phyloP scores from a whole-genome alignment of 2,888 invertebrate genomes.

The Synergus gifuensis region DNA sequence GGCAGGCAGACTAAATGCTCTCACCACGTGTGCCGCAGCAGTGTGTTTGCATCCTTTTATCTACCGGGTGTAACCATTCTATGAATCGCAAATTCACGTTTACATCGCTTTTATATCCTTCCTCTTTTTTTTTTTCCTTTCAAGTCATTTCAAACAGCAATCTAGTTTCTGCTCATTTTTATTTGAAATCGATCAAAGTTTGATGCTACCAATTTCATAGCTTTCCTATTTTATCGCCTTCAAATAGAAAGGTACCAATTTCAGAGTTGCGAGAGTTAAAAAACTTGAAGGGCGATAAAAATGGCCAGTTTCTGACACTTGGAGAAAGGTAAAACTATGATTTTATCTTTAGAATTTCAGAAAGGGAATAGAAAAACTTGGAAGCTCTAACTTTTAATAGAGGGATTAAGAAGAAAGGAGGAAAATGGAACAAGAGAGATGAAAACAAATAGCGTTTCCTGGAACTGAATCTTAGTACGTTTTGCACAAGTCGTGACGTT shows the following conservation, averaged over 20 bases:
- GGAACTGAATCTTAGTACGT: neutral
- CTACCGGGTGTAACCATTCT: conserved; percentile 46
- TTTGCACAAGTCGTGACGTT: conserved; percentile 20
- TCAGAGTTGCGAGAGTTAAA: neutral
- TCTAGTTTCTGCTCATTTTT: neutral
- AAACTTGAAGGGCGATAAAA: neutral
- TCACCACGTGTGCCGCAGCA: conserved; percentile 54
- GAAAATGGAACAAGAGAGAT: neutral
- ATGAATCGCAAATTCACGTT: conserved; percentile 18
- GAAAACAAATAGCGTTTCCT: conserved; percentile 10
- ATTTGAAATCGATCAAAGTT: neutral
- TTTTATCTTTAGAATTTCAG: no score
- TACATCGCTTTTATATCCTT: neutral
- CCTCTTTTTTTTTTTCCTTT: neutral
- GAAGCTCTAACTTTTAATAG: no score
- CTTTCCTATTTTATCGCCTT: neutral
- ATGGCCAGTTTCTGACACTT: neutral
- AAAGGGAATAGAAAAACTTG: no score
- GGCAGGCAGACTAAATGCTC: conserved; percentile 65
- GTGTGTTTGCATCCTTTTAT: conserved; percentile 65
- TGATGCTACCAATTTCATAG: neutral
- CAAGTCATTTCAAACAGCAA: neutral
- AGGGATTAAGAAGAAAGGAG: neutral
- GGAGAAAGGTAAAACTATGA: neutral
- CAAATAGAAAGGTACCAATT: neutral